Percentiles rank a stretch among this genome's conserved stretches.
These are phyloP conservation scores for Muscicapa striata DNA, from an alignment of 2,797 vertebrate genomes.

Conservation along the genomic window DNA sequence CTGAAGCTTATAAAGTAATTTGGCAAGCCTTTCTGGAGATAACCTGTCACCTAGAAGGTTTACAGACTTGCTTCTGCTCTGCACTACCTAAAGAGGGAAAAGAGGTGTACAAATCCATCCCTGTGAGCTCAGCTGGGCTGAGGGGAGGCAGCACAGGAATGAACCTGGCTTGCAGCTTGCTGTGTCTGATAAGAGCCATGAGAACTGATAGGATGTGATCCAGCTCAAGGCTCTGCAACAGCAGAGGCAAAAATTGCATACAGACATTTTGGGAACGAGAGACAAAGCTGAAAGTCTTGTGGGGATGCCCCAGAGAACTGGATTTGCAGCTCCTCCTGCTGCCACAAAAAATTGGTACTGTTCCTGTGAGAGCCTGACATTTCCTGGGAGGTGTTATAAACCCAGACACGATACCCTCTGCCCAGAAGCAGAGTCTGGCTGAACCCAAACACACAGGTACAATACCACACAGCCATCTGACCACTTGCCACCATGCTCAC, in stretches of 20 bases:
- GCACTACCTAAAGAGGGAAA: not conserved
- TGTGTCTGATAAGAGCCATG: not conserved
- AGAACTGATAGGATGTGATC: not conserved
- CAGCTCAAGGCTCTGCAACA: not conserved
- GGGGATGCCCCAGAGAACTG: not conserved
- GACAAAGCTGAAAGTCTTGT: not conserved
- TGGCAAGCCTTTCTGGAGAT: not conserved
- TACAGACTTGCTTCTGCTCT: not conserved
- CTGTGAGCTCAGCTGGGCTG: not conserved
- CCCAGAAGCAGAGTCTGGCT: not conserved
- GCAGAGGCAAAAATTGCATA: not conserved
- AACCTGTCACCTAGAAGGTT: not conserved
- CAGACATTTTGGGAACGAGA: not conserved
- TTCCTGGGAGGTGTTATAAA: not conserved
- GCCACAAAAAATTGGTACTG: not conserved
- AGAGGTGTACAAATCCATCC: not conserved
- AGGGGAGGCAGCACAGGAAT: not conserved
- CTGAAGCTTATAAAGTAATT: not conserved
- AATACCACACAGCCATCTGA: not conserved
- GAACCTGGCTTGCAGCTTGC: not conserved
- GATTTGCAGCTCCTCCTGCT: constrained; percentile 7
- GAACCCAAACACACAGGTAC: not conserved
- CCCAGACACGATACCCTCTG: not conserved
- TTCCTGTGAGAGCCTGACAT: not conserved
- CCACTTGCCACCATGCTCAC: not conserved